A percentile compares a stretch with the other conserved stretches of the same genome.
Conservation (phyloP, 2,888 invertebrate genomes). For the Aethes cnicana region DNA sequence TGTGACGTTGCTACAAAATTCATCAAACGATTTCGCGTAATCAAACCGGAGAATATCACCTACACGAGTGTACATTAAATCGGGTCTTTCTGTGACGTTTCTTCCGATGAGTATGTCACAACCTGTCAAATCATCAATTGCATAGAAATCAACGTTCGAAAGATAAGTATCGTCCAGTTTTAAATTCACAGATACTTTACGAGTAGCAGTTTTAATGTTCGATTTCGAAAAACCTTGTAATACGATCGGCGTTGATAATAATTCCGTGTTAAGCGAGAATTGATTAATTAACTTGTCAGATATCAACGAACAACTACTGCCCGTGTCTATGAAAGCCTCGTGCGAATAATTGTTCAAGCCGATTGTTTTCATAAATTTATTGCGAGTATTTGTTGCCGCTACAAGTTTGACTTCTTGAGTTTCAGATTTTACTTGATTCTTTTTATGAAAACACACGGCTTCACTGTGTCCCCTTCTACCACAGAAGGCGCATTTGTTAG, state of each 20-base stretch:
- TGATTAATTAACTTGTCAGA: background rate
- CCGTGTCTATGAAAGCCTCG: conserved; percentile 1
- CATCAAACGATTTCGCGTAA: conserved; percentile 15
- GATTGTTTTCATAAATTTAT: background rate
- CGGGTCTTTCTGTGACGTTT: conserved; percentile 31
- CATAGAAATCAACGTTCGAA: too few relatives aligned
- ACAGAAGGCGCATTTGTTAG: conserved; percentile 15
- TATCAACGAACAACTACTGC: background rate
- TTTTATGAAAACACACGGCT: conserved; percentile 7
- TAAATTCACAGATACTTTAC: background rate
- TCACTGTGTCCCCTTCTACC: conserved; percentile 7
- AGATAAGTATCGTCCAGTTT: too few relatives aligned
- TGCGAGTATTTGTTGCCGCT: background rate
- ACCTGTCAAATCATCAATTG: conserved; percentile 23
- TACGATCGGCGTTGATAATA: background rate
- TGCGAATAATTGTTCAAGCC: background rate
- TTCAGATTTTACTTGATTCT: background rate
- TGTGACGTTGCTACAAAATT: conserved; percentile 17
- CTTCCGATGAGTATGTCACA: conserved; percentile 35
- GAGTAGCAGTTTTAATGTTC: background rate
- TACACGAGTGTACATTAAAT: conserved; percentile 33
- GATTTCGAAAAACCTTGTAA: conserved; percentile 14
- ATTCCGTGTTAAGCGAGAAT: background rate
- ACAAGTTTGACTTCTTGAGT: conserved; percentile 10
- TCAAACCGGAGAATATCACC: conserved; percentile 32